These are phyloP conservation scores for Leguminivora glycinivorella DNA, from an alignment of 1,140 invertebrate genomes.

Conservation along the genomic window DNA sequence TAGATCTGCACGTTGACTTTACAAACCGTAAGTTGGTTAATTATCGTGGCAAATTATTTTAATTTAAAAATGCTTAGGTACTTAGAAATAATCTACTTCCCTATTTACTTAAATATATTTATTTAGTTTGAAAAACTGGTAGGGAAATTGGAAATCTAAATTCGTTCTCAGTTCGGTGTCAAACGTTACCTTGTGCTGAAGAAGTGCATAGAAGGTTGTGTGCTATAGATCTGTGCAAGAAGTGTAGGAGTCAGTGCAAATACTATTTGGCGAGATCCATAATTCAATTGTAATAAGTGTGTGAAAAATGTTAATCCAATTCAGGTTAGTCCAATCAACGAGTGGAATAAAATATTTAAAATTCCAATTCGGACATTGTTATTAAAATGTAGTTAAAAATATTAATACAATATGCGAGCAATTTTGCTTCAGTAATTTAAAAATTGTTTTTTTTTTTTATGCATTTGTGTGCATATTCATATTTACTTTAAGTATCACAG, in stretches of 20 bases:
- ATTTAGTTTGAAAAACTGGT: neutral
- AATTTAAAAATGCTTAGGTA: too few species aligned
- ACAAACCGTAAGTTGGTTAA: too few species aligned
- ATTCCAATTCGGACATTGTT: neutral
- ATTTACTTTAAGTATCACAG: too few species aligned
- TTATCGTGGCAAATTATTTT: too few species aligned
- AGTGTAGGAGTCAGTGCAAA: constrained; percentile 62
- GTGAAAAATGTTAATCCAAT: neutral
- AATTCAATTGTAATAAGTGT: constrained; percentile 38
- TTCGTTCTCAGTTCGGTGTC: neutral
- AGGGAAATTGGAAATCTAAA: neutral
- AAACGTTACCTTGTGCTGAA: constrained; percentile 48
- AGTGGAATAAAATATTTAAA: neutral
- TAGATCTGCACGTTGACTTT: too few species aligned
- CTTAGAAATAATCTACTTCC: too few species aligned
- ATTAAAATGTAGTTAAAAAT: neutral
- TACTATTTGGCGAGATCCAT: constrained; percentile 65
- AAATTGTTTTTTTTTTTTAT: too few species aligned
- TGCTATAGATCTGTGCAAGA: constrained; percentile 63
- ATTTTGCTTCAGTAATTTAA: too few species aligned
- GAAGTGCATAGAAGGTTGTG: constrained; percentile 69
- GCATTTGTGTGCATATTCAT: too few species aligned
- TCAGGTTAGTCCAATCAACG: constrained; percentile 1
- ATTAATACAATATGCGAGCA: neutral
- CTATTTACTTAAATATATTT: too few species aligned